Evolutionary conservation across 2,888 invertebrate species (phyloP).

Genomic region (Trachelus tabidus): DNA sequence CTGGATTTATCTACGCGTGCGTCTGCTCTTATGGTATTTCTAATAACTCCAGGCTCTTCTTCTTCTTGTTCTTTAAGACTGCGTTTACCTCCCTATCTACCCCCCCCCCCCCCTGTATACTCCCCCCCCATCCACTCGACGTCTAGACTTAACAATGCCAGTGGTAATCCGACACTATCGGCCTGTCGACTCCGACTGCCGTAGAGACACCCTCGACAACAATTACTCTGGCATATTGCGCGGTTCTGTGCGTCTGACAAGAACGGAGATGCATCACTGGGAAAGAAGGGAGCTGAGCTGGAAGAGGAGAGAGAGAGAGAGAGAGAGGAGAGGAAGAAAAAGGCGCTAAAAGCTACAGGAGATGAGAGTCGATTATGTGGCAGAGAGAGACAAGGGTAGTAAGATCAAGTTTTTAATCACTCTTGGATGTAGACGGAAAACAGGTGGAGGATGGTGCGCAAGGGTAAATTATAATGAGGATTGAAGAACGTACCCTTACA

Average conservation of each 20-base stretch:
- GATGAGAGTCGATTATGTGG: slow-evolving; percentile 33
- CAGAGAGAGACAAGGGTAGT: slow-evolving; percentile 8
- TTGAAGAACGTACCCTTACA: neutral
- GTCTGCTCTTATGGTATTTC: slow-evolving; percentile 46
- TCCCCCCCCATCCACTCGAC: slow-evolving; percentile 18
- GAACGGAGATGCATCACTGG: slow-evolving; percentile 23
- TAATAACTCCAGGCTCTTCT: slow-evolving; percentile 53
- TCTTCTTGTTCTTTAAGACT: slow-evolving; percentile 3
- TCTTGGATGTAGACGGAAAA: slow-evolving; percentile 46
- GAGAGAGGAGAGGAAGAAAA: neutral
- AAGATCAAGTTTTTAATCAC: slow-evolving; percentile 59
- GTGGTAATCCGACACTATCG: slow-evolving; percentile 56
- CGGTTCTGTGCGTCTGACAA: slow-evolving; percentile 41
- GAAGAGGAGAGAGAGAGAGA: slow-evolving; percentile 15
- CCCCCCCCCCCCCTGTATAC: slow-evolving; percentile 18
- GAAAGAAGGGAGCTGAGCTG: slow-evolving; percentile 25
- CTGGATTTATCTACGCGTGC: neutral
- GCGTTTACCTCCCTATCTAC: slow-evolving; percentile 18
- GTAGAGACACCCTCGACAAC: slow-evolving; percentile 40
- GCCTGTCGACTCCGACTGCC: slow-evolving; percentile 16
- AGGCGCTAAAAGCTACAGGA: slow-evolving; percentile 11
- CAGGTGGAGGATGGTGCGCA: slow-evolving; percentile 4
- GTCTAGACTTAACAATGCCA: slow-evolving; percentile 54
- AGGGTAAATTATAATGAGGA: neutral
- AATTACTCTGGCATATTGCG: slow-evolving; percentile 54